Conservation (phyloP, 2,113 vertebrate genomes). For the Lepus timidus region DNA sequence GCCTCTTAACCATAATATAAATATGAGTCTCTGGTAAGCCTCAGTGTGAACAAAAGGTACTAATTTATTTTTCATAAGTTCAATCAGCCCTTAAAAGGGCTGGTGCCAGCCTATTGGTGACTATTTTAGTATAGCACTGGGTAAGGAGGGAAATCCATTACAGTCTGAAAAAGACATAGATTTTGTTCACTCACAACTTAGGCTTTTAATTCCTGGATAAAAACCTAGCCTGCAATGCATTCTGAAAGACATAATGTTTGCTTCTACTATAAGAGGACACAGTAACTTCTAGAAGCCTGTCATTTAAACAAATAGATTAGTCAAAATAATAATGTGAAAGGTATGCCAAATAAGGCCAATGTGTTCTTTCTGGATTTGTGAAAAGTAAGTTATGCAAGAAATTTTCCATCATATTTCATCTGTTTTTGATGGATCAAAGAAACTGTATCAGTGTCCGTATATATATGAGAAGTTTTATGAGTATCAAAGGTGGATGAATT, state of each 20-base stretch:
- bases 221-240: constrained; percentile 52
- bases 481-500: background rate
- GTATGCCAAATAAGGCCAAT: constrained; percentile 68
- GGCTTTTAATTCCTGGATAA: constrained; percentile 70
- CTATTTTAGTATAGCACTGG: constrained; percentile 68
- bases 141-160: constrained; percentile 61
- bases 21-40: constrained; percentile 83
- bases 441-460: constrained; percentile 6
- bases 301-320: constrained; percentile 71
- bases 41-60: constrained; percentile 75
- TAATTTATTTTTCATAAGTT: constrained; percentile 77
- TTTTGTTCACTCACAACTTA: constrained; percentile 69
- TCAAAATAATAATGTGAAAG: constrained; percentile 60
- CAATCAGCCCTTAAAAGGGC: constrained; percentile 77
- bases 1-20: constrained; percentile 79
- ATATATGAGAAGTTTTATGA: background rate
- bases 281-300: constrained; percentile 50
- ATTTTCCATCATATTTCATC: constrained; percentile 65
- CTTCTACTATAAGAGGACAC: constrained; percentile 52
- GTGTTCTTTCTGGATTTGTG: constrained; percentile 53
- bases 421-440: constrained; percentile 38
- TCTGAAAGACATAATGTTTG: constrained; percentile 54
- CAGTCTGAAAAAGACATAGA: constrained; percentile 48
- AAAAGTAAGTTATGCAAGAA: constrained; percentile 61
- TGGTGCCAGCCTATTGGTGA: constrained; percentile 62